phyloP scores from a whole-genome alignment of 1,140 invertebrate species.

The Zaprionus gabonicus region DNA sequence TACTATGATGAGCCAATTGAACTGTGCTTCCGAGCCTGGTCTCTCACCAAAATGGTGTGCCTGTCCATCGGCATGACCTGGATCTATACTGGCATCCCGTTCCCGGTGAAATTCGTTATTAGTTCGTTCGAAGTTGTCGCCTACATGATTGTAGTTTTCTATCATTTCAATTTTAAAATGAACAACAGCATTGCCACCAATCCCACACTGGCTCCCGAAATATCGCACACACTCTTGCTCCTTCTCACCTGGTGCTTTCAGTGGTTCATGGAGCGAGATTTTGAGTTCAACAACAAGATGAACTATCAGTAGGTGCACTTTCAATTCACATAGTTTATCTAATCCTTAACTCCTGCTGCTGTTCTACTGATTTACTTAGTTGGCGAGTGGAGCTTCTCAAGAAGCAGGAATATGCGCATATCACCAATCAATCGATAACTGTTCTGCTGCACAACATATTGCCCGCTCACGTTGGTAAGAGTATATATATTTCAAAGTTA shows the following conservation, averaged over 20 bases:
- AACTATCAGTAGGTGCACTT: slow-evolving; percentile 86
- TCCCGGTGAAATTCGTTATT: slow-evolving; percentile 91
- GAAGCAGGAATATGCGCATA: slow-evolving; percentile 91
- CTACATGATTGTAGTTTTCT: slow-evolving; percentile 89
- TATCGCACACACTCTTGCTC: slow-evolving; percentile 89
- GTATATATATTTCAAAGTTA: neutral
- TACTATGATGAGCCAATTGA: slow-evolving; percentile 34
- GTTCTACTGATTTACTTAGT: slow-evolving; percentile 74
- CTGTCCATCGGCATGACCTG: slow-evolving; percentile 91
- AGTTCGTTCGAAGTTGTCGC: slow-evolving; percentile 87
- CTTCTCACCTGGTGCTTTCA: slow-evolving; percentile 89
- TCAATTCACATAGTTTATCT: neutral
- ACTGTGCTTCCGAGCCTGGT: slow-evolving; percentile 88
- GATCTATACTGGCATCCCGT: slow-evolving; percentile 93
- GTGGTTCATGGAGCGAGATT: slow-evolving; percentile 92
- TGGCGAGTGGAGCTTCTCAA: slow-evolving; percentile 93
- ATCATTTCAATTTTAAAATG: slow-evolving; percentile 85
- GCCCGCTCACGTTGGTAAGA: slow-evolving; percentile 92
- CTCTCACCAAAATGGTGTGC: slow-evolving; percentile 91
- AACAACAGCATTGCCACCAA: slow-evolving; percentile 87
- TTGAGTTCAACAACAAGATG: slow-evolving; percentile 94
- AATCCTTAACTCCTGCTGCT: neutral
- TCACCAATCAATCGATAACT: slow-evolving; percentile 91
- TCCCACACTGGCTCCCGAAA: slow-evolving; percentile 86
- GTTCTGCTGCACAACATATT: slow-evolving; percentile 93